Percentiles rank a stretch among this genome's conserved stretches.
Conservation (phyloP, 2,113 vertebrate species). For the Tauraco erythrolophus region DNA sequence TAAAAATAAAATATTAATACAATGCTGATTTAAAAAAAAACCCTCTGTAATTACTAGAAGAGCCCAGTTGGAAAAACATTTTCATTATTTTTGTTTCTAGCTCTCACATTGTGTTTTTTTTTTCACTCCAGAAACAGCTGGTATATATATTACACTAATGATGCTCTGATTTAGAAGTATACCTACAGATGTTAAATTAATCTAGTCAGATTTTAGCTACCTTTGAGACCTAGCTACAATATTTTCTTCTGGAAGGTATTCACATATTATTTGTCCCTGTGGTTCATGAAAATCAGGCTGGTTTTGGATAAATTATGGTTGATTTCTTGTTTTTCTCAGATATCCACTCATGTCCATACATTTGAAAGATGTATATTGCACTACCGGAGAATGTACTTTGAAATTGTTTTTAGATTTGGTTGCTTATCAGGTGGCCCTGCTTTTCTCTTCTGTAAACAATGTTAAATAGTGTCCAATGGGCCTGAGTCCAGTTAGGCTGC, state of each 20-base stretch:
- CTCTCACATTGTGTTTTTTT: not conserved
- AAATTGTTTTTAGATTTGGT: not conserved
- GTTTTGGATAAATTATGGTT: not conserved
- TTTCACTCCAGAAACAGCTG: not conserved
- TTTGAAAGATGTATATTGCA: not conserved
- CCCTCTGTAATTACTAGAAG: not conserved
- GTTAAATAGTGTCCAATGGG: not conserved
- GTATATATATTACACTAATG: not conserved
- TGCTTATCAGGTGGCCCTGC: not conserved
- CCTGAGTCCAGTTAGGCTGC: not conserved
- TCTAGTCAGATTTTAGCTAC: not conserved
- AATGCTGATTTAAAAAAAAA: not conserved
- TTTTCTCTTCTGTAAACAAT: not conserved
- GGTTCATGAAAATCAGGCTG: not conserved
- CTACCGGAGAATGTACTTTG: not conserved
- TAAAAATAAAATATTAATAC: not conserved
- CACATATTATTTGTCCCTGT: not conserved
- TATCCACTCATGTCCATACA: not conserved
- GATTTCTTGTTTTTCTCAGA: not conserved
- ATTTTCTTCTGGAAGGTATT: not conserved
- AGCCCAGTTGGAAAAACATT: not conserved
- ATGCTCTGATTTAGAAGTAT: constrained; percentile 9
- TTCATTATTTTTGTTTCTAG: not conserved
- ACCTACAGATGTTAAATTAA: constrained; percentile 16
- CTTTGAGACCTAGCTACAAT: not conserved